Base-by-base conservation (phyloP, 2,113 vertebrate genomes). In the Oryzias curvinotus region DNA sequence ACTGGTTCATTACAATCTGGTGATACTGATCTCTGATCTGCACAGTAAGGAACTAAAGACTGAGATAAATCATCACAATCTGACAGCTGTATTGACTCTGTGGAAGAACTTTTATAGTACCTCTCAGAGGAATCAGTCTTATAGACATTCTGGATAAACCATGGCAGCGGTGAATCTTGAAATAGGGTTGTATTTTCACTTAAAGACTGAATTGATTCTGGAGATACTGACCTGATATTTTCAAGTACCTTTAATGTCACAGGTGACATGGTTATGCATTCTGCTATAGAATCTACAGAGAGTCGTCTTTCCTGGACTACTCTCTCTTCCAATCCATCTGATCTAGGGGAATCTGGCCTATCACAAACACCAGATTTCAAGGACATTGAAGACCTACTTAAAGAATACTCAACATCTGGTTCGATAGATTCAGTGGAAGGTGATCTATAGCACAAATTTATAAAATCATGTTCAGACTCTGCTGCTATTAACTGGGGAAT, bases 331-430 rank as follows among this genome's bases (percentile, higher is more conserved):
- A 65, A 73, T n/a, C 21, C 42, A 21, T 68, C 2, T 30, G 86
- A 89, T 52, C 78, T 62, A 68, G 84, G 81, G 59, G 80, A 90
- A 67, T 75, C 55, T 21, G 53, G 57, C 62, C 78, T 82, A 30
- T 75, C 42, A 7, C 67, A 75, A 52, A 18, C 1, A 57, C 5
- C 8, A 49, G 56, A 62, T 62, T 48, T 46, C n/a, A 46, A 16
- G 7, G 62, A 54, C 26, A 74, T 54, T 28, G 85, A 23, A 52
- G 59, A 19, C 3, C 79, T 77, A 45, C 48, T 71, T 19, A 82
- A 63, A 62, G 61, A 58, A 36, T 76, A 77, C 16, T 89, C 87
- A 53, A 71, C 43, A 60, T 85, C 81, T 1, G 82, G 86, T 26
- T 45, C 72, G 50, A 71, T 12, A 2, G 74, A 82, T 66, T 87